Evolutionary conservation across 2,113 vertebrate species (phyloP).

Genomic region (Channa maculata): DNA sequence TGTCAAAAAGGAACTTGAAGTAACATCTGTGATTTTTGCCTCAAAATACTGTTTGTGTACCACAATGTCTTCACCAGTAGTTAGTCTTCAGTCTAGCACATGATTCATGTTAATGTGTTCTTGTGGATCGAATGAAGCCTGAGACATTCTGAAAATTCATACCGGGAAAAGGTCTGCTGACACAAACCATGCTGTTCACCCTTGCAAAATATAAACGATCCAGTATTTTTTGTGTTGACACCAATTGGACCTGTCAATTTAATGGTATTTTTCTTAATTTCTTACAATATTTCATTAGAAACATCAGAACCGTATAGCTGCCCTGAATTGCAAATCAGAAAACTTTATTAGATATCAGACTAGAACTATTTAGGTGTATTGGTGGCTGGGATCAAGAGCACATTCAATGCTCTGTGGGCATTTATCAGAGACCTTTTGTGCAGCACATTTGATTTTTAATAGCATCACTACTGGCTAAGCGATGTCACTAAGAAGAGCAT

Average conservation of each 20-base stretch:
- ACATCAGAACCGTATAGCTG: conserved; percentile 48
- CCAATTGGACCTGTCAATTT: conserved; percentile 37
- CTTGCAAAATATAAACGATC: conserved; percentile 20
- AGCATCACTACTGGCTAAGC: conserved; percentile 75
- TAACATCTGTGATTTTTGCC: conserved; percentile 37
- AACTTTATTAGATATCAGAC: conserved; percentile 53
- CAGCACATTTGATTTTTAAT: conserved; percentile 66
- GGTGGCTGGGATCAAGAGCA: conserved; percentile 69
- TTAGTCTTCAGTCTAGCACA: conserved; percentile 28
- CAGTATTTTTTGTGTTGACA: conserved; percentile 67
- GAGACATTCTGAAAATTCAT: conserved; percentile 21
- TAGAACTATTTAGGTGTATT: conserved; percentile 55
- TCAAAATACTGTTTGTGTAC: conserved; percentile 30
- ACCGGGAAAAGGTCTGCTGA: conserved; percentile 26
- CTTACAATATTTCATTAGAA: conserved; percentile 32
- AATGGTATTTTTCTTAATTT: conserved; percentile 8
- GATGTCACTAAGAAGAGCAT: conserved; percentile 62
- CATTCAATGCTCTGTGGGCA: conserved; percentile 71
- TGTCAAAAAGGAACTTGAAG: conserved; percentile 41
- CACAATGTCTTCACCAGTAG: conserved; percentile 18
- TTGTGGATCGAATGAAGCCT: conserved; percentile 4
- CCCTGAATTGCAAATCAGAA: conserved; percentile 43
- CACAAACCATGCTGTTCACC: conserved; percentile 61
- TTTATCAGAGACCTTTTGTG: conserved; percentile 71
- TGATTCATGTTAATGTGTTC: conserved; percentile 4